Percentiles rank a stretch among this genome's conserved stretches.
Evolutionary conservation across 1,140 invertebrate genomes (phyloP).

Genomic region (Stegodyphus dumicola): DNA sequence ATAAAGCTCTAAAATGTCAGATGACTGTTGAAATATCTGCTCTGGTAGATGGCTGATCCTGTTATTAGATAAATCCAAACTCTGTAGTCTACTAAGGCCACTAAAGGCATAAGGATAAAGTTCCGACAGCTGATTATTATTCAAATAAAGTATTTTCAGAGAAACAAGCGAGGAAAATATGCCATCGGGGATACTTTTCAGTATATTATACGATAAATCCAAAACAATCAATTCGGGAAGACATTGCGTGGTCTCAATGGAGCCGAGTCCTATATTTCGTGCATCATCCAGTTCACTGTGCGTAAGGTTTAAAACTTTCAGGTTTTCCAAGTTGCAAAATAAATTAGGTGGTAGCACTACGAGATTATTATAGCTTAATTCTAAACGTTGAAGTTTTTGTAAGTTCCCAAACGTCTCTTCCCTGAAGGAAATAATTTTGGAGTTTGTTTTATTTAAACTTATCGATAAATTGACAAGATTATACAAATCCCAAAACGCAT

Average conservation of each 20-base stretch:
- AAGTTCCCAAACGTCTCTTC: slow-evolving; percentile 71
- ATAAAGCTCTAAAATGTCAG: slow-evolving; percentile 82
- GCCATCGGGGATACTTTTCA: slow-evolving; percentile 70
- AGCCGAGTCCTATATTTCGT: slow-evolving; percentile 56
- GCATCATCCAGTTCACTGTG: slow-evolving; percentile 76
- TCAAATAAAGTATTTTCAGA: slow-evolving; percentile 77
- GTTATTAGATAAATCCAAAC: slow-evolving; percentile 88
- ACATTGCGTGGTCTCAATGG: slow-evolving; percentile 70
- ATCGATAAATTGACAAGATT: slow-evolving; percentile 77
- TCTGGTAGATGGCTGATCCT: slow-evolving; percentile 81
- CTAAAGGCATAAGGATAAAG: slow-evolving; percentile 82
- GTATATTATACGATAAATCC: slow-evolving; percentile 82
- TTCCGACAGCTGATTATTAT: slow-evolving; percentile 84
- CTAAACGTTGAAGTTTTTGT: slow-evolving; percentile 76
- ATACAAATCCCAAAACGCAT: slow-evolving; percentile 76
- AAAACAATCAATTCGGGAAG: slow-evolving; percentile 75
- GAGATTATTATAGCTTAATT: slow-evolving; percentile 63
- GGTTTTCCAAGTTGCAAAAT: slow-evolving; percentile 80
- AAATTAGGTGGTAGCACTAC: slow-evolving; percentile 62
- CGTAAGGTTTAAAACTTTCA: slow-evolving; percentile 86
- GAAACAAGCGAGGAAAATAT: slow-evolving; percentile 61
- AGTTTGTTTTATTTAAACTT: slow-evolving; percentile 80
- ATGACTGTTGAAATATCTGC: slow-evolving; percentile 78
- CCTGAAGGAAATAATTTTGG: slow-evolving; percentile 79
- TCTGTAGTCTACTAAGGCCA: slow-evolving; percentile 79